phyloP scores from a whole-genome alignment of 2,113 vertebrate species.

The Oryzias javanicus region DNA sequence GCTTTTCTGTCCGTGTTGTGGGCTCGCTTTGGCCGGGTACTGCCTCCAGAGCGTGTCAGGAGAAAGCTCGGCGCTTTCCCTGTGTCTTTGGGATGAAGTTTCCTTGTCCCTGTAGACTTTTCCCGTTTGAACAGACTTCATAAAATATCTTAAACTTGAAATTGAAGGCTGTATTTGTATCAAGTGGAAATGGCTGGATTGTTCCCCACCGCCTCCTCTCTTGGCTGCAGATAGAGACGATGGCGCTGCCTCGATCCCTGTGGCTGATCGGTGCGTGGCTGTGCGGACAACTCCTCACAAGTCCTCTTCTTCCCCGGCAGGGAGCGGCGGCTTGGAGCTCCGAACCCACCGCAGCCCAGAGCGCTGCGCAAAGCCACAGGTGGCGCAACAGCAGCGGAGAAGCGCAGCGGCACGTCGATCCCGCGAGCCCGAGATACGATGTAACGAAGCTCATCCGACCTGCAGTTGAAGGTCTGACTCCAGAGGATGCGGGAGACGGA shows the following conservation, averaged over 20 bases:
- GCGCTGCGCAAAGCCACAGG: slow-evolving; percentile 21
- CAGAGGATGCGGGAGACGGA: slow-evolving; percentile 13
- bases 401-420: background rate
- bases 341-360: background rate
- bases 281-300: slow-evolving; percentile 39
- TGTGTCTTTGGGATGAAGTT: no score
- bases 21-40: no score
- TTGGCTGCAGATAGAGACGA: slow-evolving; percentile 23
- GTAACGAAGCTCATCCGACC: background rate
- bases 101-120: no score
- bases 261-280: slow-evolving; percentile 47
- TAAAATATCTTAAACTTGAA: no score
- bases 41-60: no score
- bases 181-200: slow-evolving; percentile 32
- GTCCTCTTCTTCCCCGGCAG: slow-evolving; percentile 11
- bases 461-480: no score
- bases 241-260: slow-evolving; percentile 35
- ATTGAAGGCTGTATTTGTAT: no score
- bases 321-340: slow-evolving; percentile 32
- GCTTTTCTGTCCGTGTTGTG: no score
- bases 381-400: slow-evolving; percentile 23
- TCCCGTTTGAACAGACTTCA: no score
- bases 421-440: background rate
- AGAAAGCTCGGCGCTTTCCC: no score
- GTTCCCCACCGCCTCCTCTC: background rate